phyloP scores from a whole-genome alignment of 2,888 invertebrate species.

The Leucania comma region DNA sequence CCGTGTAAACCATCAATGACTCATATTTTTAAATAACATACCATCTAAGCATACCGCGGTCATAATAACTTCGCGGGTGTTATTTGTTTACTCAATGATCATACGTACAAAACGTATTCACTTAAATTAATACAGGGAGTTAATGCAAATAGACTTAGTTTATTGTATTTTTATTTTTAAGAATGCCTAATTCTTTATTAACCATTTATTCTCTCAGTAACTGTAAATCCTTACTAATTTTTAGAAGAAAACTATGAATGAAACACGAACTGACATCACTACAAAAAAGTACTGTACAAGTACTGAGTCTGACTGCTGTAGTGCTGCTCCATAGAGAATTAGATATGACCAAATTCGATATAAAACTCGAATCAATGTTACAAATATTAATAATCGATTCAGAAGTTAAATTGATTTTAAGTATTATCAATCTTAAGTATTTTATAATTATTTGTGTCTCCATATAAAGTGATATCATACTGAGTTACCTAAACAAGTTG shows the following conservation, averaged over 20 bases:
- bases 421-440: too few relatives aligned
- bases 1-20: slow-evolving; percentile 75
- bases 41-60: slow-evolving; percentile 34
- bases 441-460: too few relatives aligned
- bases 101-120: slow-evolving; percentile 41
- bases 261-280: background rate
- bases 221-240: slow-evolving; percentile 4
- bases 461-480: too few relatives aligned
- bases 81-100: slow-evolving; percentile 68
- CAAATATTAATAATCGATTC: background rate
- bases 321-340: background rate
- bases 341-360: slow-evolving; percentile 2
- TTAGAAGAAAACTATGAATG: background rate
- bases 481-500: too few relatives aligned
- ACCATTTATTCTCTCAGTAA: background rate
- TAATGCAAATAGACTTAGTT: background rate
- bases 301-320: too few relatives aligned
- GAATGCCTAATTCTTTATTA: background rate
- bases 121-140: background rate
- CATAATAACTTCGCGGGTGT: slow-evolving; percentile 51
- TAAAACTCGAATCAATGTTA: background rate
- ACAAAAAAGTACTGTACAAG: too few relatives aligned
- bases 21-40: slow-evolving; percentile 69
- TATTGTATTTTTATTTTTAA: background rate
- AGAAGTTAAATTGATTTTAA: too few relatives aligned